These are phyloP conservation scores for Spodoptera litura DNA, from an alignment of 1,140 invertebrate genomes.

Conservation along the genomic window DNA sequence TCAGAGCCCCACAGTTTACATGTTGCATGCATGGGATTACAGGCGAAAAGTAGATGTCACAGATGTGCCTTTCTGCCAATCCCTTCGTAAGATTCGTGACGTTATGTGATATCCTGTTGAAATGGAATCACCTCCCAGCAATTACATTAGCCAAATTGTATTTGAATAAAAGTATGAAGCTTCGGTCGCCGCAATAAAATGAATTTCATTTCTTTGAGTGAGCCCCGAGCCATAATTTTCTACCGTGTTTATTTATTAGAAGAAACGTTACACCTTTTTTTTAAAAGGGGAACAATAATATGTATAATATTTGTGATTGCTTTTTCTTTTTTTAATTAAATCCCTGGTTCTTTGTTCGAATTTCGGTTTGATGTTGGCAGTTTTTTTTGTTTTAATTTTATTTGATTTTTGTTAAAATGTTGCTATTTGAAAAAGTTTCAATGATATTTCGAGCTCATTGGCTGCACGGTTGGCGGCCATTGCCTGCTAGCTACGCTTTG, in stretches of 20 bases:
- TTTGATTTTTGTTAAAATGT: too few relatives aligned
- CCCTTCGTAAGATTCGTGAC: too few relatives aligned
- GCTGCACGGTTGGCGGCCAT: too few relatives aligned
- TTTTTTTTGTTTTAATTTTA: too few relatives aligned
- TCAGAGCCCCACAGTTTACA: too few relatives aligned
- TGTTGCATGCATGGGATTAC: too few relatives aligned
- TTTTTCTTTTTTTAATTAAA: neutral
- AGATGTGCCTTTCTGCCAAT: too few relatives aligned
- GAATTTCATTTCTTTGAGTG: slow-evolving; percentile 75
- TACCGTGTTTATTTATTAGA: slow-evolving; percentile 56
- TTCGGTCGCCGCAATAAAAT: slow-evolving; percentile 73
- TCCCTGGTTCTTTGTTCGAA: neutral
- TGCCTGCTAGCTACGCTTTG: too few relatives aligned
- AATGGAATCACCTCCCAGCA: slow-evolving; percentile 69
- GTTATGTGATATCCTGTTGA: slow-evolving; percentile 50
- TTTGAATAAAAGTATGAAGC: slow-evolving; percentile 68
- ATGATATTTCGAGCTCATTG: too few relatives aligned
- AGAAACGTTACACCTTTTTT: slow-evolving; percentile 42
- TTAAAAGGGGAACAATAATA: neutral
- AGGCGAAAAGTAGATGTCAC: too few relatives aligned
- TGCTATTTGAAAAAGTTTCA: too few relatives aligned
- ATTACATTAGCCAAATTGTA: slow-evolving; percentile 80
- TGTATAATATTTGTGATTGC: slow-evolving; percentile 26
- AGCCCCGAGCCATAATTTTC: slow-evolving; percentile 67
- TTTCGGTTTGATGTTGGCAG: neutral